Percentiles rank a stretch among this genome's conserved stretches.
Evolutionary conservation across 2,888 invertebrate genomes (phyloP).

Genomic region (Netelia inedita): DNA sequence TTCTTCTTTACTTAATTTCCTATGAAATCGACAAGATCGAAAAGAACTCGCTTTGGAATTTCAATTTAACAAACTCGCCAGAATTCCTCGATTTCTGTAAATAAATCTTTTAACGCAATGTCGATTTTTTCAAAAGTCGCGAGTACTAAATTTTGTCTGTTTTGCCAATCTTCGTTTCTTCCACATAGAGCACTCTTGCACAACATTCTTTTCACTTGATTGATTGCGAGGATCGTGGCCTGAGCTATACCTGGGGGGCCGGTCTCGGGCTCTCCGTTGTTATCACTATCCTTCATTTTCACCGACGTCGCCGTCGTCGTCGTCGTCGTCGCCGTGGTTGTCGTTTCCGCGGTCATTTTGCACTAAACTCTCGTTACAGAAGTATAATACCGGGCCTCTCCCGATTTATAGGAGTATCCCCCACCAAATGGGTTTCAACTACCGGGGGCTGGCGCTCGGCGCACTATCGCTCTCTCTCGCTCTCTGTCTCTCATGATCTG

Average conservation of each 20-base stretch:
- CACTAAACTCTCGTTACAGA: constrained; percentile 27
- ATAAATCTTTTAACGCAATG: background rate
- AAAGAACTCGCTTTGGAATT: too few species aligned
- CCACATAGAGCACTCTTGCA: constrained; percentile 5
- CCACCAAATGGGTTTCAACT: constrained; percentile 9
- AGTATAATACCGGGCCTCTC: constrained; percentile 24
- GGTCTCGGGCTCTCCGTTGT: background rate
- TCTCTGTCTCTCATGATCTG: background rate
- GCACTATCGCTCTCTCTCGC: background rate
- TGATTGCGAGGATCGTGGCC: background rate
- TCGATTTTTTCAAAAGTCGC: background rate
- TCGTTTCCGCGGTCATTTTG: constrained; percentile 13
- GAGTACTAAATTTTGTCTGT: background rate
- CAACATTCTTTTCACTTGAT: background rate
- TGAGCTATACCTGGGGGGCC: constrained; percentile 19
- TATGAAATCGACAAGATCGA: too few species aligned
- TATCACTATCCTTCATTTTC: constrained; percentile 4
- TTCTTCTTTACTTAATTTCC: too few species aligned
- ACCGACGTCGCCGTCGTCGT: constrained; percentile 1
- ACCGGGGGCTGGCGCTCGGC: too few species aligned
- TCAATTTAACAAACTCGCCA: too few species aligned
- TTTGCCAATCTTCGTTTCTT: background rate
- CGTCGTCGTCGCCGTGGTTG: constrained; percentile 1
- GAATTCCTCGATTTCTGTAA: too few species aligned
- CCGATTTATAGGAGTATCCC: constrained; percentile 28